Evolutionary conservation across 1,140 invertebrate species (phyloP).

Genomic region (Eupeodes corollae): DNA sequence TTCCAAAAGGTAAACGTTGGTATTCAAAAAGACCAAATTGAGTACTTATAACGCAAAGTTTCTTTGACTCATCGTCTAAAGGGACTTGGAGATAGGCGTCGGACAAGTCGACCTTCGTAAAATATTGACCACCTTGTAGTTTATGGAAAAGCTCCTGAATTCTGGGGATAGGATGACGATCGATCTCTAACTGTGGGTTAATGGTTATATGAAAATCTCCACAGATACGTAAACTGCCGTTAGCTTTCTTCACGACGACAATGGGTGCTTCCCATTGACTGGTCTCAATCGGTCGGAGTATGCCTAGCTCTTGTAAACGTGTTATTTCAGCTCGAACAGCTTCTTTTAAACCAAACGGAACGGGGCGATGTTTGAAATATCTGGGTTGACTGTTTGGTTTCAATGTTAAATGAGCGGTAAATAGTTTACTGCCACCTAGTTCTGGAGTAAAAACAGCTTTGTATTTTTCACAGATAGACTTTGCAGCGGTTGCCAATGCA

Average conservation of each 20-base stretch:
- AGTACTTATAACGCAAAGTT: not conserved
- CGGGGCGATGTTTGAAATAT: too few species aligned
- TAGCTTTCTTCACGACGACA: conserved; percentile 25
- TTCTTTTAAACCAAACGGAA: too few species aligned
- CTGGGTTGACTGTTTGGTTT: too few species aligned
- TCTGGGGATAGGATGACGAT: conserved; percentile 27
- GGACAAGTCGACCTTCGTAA: conserved; percentile 25
- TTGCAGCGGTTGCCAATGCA: too few species aligned
- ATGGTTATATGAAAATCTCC: conserved; percentile 25
- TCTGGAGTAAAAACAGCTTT: too few species aligned
- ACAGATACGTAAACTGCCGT: conserved; percentile 18
- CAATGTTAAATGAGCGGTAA: too few species aligned
- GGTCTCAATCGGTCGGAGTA: conserved; percentile 11
- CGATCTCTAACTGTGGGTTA: conserved; percentile 22
- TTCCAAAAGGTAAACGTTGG: too few species aligned
- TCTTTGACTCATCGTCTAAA: conserved; percentile 18
- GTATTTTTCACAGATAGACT: too few species aligned
- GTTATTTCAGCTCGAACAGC: too few species aligned
- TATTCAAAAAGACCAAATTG: not conserved
- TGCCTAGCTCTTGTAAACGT: not conserved
- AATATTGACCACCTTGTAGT: conserved; percentile 16
- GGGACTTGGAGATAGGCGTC: conserved; percentile 27
- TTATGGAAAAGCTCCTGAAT: conserved; percentile 23
- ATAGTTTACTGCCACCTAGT: too few species aligned
- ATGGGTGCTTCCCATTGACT: conserved; percentile 34